A percentile compares a stretch with the other conserved stretches of the same genome.
Conservation (phyloP, 2,113 vertebrate genomes). For the Solea senegalensis region DNA sequence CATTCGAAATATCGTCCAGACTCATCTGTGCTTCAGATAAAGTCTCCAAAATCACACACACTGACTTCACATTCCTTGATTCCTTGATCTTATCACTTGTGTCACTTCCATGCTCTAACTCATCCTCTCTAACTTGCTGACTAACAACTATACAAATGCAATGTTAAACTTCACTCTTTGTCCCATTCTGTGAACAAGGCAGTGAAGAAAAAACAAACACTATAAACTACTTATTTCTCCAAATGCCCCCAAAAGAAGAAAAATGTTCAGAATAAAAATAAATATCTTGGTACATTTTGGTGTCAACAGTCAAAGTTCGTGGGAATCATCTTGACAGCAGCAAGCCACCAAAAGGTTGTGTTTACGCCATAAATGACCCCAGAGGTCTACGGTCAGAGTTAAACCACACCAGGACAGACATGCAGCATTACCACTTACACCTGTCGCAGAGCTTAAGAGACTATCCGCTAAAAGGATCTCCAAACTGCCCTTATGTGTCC, state of each 20-base stretch:
- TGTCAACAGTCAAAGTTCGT: constrained; percentile 22
- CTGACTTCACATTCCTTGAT: too few species aligned
- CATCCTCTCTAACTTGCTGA: too few species aligned
- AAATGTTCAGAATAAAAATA: neutral
- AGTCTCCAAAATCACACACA: too few species aligned
- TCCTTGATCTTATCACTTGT: too few species aligned
- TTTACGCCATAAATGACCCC: constrained; percentile 51
- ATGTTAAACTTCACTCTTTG: neutral
- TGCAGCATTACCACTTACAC: constrained; percentile 59
- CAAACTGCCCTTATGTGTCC: constrained; percentile 43
- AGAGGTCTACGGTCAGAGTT: constrained; percentile 32
- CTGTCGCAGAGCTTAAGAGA: constrained; percentile 66
- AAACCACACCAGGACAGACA: constrained; percentile 43
- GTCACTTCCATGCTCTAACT: neutral
- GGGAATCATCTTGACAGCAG: constrained; percentile 38
- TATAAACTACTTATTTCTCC: neutral
- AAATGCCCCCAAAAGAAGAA: too few species aligned
- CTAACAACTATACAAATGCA: too few species aligned
- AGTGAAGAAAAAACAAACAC: neutral
- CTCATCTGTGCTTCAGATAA: too few species aligned
- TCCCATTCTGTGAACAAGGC: constrained; percentile 30
- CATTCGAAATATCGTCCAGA: constrained; percentile 1
- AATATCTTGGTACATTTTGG: neutral
- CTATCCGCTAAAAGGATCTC: constrained; percentile 67
- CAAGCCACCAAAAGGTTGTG: constrained; percentile 33